These are phyloP conservation scores for Hyperoplus lanceolatus DNA, from an alignment of 2,797 vertebrate genomes.

Conservation along the genomic window DNA sequence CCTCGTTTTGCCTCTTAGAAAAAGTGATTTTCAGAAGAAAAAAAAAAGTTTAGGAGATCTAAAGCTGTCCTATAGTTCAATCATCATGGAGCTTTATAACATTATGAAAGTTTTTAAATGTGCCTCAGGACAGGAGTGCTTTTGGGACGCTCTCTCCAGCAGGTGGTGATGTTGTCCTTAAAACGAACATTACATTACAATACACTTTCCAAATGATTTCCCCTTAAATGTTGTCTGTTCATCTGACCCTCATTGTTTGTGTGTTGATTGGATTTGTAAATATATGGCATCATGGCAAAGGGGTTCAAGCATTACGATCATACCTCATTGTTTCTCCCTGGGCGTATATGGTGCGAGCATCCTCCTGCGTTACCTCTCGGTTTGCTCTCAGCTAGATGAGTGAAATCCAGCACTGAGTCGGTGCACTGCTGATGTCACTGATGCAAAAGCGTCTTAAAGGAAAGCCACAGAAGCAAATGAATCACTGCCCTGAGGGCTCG, in stretches of 20 bases:
- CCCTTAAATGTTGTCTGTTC: slow-evolving; percentile 5
- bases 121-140: slow-evolving; percentile 17
- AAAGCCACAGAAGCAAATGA: slow-evolving; percentile 57
- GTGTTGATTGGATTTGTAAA: slow-evolving; percentile 22
- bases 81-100: slow-evolving; percentile 19
- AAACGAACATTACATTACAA: slow-evolving; percentile 29
- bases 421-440: slow-evolving; percentile 54
- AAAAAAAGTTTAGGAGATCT: slow-evolving; percentile 27
- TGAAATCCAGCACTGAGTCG: slow-evolving; percentile 45
- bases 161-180: slow-evolving; percentile 77
- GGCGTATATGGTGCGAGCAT: not conserved
- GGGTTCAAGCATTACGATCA: not conserved
- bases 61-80: slow-evolving; percentile 31
- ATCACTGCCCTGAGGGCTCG: slow-evolving; percentile 42
- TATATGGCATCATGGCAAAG: slow-evolving; percentile 21
- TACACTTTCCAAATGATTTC: slow-evolving; percentile 29
- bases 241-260: slow-evolving; percentile 16
- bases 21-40: slow-evolving; percentile 22
- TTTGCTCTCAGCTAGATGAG: slow-evolving; percentile 52
- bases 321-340: not conserved
- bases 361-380: slow-evolving; percentile 22
- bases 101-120: slow-evolving; percentile 24
- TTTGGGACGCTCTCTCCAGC: slow-evolving; percentile 58
- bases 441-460: slow-evolving; percentile 58
- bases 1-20: slow-evolving; percentile 30